Percentiles rank a stretch among this genome's conserved stretches.
These are phyloP conservation scores for Blastomussa wellsi DNA, from an alignment of 92 coral and sea anemone species.

Conservation along the genomic window DNA sequence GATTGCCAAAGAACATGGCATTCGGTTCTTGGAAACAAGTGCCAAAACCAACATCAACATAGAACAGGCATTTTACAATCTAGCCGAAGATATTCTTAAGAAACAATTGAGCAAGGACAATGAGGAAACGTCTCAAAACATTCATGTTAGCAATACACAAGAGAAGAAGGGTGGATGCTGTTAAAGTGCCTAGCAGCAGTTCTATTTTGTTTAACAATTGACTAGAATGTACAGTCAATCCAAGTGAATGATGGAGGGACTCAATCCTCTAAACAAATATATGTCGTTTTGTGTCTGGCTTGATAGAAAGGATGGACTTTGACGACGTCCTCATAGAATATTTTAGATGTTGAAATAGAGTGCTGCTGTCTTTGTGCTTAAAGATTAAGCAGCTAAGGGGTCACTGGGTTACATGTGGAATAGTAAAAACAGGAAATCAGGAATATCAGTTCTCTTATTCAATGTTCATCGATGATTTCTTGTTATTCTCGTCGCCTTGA, in stretches of 20 bases:
- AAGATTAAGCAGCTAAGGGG: not conserved
- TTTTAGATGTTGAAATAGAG: slow-evolving; percentile 17
- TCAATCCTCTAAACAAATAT: slow-evolving; percentile 9
- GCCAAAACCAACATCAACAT: slow-evolving; percentile 96
- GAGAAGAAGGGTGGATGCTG: slow-evolving; percentile 81
- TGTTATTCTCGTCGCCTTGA: not conserved
- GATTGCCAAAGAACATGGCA: slow-evolving; percentile 98
- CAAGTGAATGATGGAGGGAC: not conserved
- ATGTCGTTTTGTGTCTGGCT: slow-evolving; percentile 3
- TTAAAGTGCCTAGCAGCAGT: slow-evolving; percentile 29
- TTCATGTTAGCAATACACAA: slow-evolving; percentile 68
- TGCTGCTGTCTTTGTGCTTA: not conserved
- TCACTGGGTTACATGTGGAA: slow-evolving; percentile 26
- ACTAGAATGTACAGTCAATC: slow-evolving; percentile 31
- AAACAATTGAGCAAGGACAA: slow-evolving; percentile 93
- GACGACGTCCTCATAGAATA: not conserved
- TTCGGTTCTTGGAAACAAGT: slow-evolving; percentile 96
- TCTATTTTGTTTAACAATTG: slow-evolving; percentile 18
- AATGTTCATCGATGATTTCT: not conserved
- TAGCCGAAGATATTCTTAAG: slow-evolving; percentile 95
- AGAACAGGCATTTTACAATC: slow-evolving; percentile 89
- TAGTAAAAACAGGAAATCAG: not conserved
- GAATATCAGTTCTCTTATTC: not conserved
- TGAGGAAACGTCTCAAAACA: slow-evolving; percentile 78
- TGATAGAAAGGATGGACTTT: not conserved